Evolutionary conservation across 2,888 invertebrate species (phyloP), one percentile per base, ranked within the genome.

Genomic region (Hypomecis atomaria): DNA sequence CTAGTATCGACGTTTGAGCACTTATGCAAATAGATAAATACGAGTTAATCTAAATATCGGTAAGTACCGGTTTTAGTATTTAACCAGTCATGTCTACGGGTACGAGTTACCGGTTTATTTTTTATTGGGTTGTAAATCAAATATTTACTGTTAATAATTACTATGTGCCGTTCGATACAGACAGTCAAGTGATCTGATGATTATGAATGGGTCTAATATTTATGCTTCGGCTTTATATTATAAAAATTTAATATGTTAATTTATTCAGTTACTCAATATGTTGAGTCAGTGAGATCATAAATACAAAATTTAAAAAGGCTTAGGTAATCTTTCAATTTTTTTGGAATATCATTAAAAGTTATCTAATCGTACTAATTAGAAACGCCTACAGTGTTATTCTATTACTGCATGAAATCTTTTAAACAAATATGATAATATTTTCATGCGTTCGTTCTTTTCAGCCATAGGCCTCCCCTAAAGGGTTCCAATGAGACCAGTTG

Each of bases 71-170:
- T 68, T 58, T 62, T 23, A 23, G 23, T 23, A 42, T 5, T 52
- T 61, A 56, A 63, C 50, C 52, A 36, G 37, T 50, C 13, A 36
- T 34, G 11, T 48, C 62, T 56, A 44, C 10, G 44, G 37, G 36
- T 56, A 44, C 10, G 44, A 43, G 36, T 53, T 54, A 64, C 64
- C 45, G 52, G 62, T 62, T 64, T 53, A 13, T 60, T 70, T 66
- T 62, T 66, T 63, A 67, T 65, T 65, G n/a, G 54, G 52, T 50
- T 58, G 38, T 67, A 62, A 66, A 69, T 69, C 67, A 72, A 67
- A 72, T 67, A 71, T 70, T 70, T 69, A 69, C 66, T 61, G 67
- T 70, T 70, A 64, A 52, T 65, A 56, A 69, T 66, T 59, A 33
- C 52, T 65, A 38, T 49, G 55, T 68, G 65, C 66, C 65, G 66